Percentiles rank a stretch among this genome's conserved stretches.
These are phyloP conservation scores for Perithous albicinctus DNA, from an alignment of 2,888 invertebrate genomes.

Conservation along the genomic window DNA sequence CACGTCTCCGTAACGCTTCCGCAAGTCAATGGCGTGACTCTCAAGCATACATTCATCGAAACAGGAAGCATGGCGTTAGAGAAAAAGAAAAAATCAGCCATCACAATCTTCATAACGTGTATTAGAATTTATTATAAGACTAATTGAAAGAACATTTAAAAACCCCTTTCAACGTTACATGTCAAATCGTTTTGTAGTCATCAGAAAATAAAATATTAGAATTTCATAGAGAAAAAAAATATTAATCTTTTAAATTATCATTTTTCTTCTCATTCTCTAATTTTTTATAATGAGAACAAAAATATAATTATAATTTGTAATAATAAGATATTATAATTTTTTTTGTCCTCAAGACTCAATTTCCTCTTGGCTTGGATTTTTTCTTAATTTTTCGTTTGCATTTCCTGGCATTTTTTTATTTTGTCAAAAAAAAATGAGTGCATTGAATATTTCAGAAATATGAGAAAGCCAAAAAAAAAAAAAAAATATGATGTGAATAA, in stretches of 20 bases:
- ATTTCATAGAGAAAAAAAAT: no score
- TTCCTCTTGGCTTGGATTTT: no score
- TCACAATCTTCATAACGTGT: neutral
- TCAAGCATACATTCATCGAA: conserved; percentile 6
- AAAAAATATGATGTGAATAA: neutral
- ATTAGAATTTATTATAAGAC: neutral
- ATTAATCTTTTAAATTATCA: no score
- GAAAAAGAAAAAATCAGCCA: neutral
- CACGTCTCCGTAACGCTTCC: conserved; percentile 38
- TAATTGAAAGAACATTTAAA: neutral
- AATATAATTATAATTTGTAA: no score
- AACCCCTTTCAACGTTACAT: neutral
- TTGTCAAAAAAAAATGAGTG: neutral
- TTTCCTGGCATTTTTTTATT: neutral
- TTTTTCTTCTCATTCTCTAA: no score
- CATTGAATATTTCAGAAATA: neutral
- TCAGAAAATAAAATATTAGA: neutral
- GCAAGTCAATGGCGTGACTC: conserved; percentile 23
- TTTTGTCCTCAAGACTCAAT: no score
- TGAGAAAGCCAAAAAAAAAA: neutral
- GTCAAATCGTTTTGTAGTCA: neutral
- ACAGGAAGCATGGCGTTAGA: conserved; percentile 9
- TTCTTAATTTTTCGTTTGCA: neutral
- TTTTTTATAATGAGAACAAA: no score
- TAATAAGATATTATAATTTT: no score